Percentiles rank a stretch among this genome's conserved stretches.
Evolutionary conservation across 2,888 invertebrate species (phyloP).

Genomic region (Athalia circularis): DNA sequence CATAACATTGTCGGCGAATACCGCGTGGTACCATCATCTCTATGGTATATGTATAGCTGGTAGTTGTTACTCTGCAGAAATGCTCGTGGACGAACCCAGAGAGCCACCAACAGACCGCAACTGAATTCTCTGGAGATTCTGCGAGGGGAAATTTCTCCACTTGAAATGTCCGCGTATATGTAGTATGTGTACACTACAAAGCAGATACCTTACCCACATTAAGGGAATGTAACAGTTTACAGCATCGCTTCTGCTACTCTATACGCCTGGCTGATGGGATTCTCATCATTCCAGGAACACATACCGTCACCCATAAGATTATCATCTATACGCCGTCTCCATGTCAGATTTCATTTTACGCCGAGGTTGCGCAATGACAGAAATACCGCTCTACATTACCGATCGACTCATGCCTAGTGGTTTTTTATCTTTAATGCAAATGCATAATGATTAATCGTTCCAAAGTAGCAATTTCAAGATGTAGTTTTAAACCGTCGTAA

Average conservation of each 20-base stretch:
- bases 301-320: too few species aligned
- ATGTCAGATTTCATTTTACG: too few species aligned
- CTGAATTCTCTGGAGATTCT: conserved; percentile 22
- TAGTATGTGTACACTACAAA: conserved; percentile 21
- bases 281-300: too few species aligned
- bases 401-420: too few species aligned
- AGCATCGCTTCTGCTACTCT: background rate
- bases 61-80: conserved; percentile 1
- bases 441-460: too few species aligned
- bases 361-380: too few species aligned
- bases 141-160: conserved; percentile 16
- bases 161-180: conserved; percentile 31
- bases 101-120: conserved; percentile 29
- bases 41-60: background rate
- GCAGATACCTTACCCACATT: conserved; percentile 23
- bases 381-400: too few species aligned
- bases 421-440: too few species aligned
- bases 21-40: background rate
- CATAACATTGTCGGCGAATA: too few species aligned
- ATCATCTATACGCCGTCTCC: too few species aligned
- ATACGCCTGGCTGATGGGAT: too few species aligned
- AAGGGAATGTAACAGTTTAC: conserved; percentile 18
- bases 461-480: background rate
- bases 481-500: background rate
- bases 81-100: background rate